Evolutionary conservation across 2,888 invertebrate species (phyloP), one percentile per base, ranked within the genome.

Genomic region (Branchellion lobata): DNA sequence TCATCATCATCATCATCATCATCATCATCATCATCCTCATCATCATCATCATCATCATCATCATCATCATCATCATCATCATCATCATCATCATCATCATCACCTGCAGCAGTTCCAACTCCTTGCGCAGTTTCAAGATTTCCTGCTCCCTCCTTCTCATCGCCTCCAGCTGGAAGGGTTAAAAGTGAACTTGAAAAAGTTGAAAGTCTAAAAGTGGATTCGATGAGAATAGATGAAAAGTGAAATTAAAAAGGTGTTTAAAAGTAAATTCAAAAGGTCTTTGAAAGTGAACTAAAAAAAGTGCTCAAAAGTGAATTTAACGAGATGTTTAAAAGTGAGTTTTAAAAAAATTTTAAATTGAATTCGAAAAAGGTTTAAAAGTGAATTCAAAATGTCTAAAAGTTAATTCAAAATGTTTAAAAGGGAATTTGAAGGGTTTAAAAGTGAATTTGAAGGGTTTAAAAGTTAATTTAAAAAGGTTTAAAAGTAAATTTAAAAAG

Each of bases 131-230:
- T 90, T 99, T 99, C 87, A 92, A 90, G 88, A 99, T 90, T 91
- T 99, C 99, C 86, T 92, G 92, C 90, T 99, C 99, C 85, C 98
- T 93, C 90, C 97, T 98, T 90, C 96, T 95, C 91, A 95, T 97
- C 90, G 97, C 94, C 91, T 99, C 98, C 90, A 95, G 94, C 98
- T 98, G 89, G 18, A 71, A 33, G 21, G 21, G 24, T 21, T 31
- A 51, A 18, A 1, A 27, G 53, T 51, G 11, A 24, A 24, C 18
- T 11, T 24, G 68, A 65, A 18, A 51, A 51, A 18, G 11, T 51
- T 51, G 51, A 51, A 18, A 18, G 51, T 18, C 14, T 51, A 18
- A 51, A 51, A 18, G 21, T 51, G 11, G 51, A 51, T 14, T 51
- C 14, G 21, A 51, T 51, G 51, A 51, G 14, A 18, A 18, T n/a